Conservation (phyloP, 2,888 invertebrate species). For the Drosophila paracracens region DNA sequence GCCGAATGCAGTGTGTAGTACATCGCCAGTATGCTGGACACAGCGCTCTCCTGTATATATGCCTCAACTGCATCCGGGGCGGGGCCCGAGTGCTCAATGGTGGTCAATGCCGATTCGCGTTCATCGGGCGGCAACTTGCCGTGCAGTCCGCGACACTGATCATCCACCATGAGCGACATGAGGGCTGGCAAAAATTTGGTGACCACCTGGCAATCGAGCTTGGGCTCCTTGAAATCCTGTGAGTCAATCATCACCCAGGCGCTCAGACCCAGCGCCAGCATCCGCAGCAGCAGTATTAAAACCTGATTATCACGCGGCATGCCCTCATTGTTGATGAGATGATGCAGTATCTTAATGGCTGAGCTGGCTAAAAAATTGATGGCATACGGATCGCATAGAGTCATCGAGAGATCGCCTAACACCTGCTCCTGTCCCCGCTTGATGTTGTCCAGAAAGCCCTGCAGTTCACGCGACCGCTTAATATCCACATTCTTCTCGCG, state of each 20-base stretch:
- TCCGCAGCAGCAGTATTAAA: constrained; percentile 93
- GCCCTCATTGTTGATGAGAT: constrained; percentile 94
- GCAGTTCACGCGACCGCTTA: constrained; percentile 95
- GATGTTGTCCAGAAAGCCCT: constrained; percentile 97
- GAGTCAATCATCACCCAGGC: constrained; percentile 99
- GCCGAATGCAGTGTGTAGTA: constrained; percentile 97
- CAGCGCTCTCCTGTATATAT: constrained; percentile 95
- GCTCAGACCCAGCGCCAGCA: constrained; percentile 96
- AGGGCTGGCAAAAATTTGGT: constrained; percentile 97
- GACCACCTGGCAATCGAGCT: constrained; percentile 95
- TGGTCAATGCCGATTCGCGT: constrained; percentile 95
- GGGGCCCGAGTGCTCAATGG: constrained; percentile 96
- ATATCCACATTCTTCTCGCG: constrained; percentile 98
- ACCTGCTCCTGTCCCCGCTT: constrained; percentile 95
- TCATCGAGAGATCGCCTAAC: constrained; percentile 97
- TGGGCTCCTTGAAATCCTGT: constrained; percentile 97
- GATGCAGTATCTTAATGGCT: constrained; percentile 95
- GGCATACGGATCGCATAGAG: constrained; percentile 98
- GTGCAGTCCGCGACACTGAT: constrained; percentile 92
- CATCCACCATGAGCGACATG: constrained; percentile 96
- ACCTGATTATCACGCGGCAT: constrained; percentile 96
- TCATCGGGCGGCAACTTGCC: constrained; percentile 96
- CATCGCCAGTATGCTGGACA: constrained; percentile 97
- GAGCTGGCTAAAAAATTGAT: constrained; percentile 97
- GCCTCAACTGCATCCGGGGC: constrained; percentile 97